Conservation (phyloP, 2,113 vertebrate species). For the Circaetus cinerascens region DNA sequence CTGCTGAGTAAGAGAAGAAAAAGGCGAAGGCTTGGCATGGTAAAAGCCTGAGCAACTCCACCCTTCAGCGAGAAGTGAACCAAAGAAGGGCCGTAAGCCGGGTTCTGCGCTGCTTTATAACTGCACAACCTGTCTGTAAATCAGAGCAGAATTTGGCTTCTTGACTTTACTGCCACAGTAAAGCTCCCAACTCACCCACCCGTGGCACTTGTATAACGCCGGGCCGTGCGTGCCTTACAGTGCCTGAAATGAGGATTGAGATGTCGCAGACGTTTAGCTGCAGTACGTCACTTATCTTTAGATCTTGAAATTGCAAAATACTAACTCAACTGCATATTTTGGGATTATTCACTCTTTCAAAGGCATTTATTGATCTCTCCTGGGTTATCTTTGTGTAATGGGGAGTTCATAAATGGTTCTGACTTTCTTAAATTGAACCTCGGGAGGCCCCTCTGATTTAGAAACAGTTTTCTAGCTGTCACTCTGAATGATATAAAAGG, state of each 20-base stretch:
- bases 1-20: background rate
- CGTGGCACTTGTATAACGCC: rapidly evolving
- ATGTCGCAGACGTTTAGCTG: background rate
- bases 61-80: background rate
- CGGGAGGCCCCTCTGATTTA: background rate
- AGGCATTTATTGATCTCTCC: background rate
- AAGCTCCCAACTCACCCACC: background rate
- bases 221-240: background rate
- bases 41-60: background rate
- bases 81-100: background rate
- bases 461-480: background rate
- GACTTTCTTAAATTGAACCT: background rate
- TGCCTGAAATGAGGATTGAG: background rate
- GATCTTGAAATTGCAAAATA: background rate
- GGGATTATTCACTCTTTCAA: background rate
- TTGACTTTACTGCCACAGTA: background rate
- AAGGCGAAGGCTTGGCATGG: background rate
- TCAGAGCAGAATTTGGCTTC: background rate
- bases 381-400: background rate
- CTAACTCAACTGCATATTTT: background rate
- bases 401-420: background rate
- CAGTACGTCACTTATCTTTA: background rate
- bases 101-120: background rate
- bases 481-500: background rate
- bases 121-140: background rate